Evolutionary conservation across 2,113 vertebrate genomes (phyloP).

Genomic region (Pangasianodon gigas): DNA sequence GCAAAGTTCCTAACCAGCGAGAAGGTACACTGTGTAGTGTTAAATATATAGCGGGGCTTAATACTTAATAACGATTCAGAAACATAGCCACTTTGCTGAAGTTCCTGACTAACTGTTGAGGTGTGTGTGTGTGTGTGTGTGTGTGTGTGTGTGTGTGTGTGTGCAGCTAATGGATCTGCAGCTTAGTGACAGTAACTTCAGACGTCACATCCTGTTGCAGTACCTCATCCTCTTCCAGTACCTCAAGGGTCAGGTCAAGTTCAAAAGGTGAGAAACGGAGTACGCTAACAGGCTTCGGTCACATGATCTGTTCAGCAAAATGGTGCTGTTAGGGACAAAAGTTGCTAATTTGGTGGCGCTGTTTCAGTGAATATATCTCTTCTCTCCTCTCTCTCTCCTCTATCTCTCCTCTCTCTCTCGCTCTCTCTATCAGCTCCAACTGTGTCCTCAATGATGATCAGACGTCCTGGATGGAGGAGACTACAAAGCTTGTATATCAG

Average conservation of each 20-base stretch:
- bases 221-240: constrained; percentile 98
- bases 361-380: not conserved
- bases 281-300: not conserved
- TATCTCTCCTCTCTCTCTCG: not conserved
- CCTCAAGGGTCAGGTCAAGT: constrained; percentile 96
- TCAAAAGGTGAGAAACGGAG: constrained; percentile 85
- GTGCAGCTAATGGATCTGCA: constrained; percentile 98
- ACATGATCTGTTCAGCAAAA: not conserved
- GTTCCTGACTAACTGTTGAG: not conserved
- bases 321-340: not conserved
- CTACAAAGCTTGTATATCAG: constrained; percentile 94
- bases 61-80: not conserved
- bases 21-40: constrained; percentile 77
- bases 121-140: constrained; percentile 7
- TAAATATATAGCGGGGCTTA: not conserved
- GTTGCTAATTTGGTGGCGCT: not conserved
- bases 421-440: constrained; percentile 79
- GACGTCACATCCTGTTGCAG: constrained; percentile 94
- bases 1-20: constrained; percentile 98
- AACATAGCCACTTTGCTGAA: not conserved
- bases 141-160: not conserved
- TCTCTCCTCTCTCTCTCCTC: not conserved
- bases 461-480: constrained; percentile 95
- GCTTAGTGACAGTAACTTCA: constrained; percentile 96
- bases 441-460: constrained; percentile 93